Base-by-base conservation (phyloP, 92 coral and sea anemone species). In the Phenganax marumi region DNA sequence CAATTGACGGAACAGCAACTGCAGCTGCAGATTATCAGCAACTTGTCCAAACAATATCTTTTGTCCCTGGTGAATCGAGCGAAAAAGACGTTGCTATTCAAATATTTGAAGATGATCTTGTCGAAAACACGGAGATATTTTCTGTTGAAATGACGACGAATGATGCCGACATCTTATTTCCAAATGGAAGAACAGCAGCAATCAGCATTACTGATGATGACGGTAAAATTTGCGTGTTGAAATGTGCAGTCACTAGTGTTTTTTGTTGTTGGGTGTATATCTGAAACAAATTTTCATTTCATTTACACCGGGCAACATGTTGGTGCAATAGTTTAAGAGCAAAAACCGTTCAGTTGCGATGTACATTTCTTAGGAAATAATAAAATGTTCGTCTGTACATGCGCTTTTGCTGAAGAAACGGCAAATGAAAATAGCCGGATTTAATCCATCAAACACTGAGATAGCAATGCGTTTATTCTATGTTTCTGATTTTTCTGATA, bases 151-250 rank as follows among this genome's bases (percentile, higher is more conserved):
- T 76, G 17, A 54, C 81, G 26, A 24, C 81, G 19, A 76, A n/a
- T 19, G 81, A 76, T 76, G 17, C 68, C 5, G 64, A 76, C 39
- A 57, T 76, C 25, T 0, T 56, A n/a, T 76, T 76, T 76, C 51
- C 81, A 24, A 76, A 76, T 76, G 81, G 81, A 55, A 76, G 17
- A 14, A 58, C 51, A 21, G 81, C 81, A 10, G 0, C 25, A n/a
- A 55, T 76, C 50, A 26, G 19, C n/a, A 76, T 76, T 12, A 14
- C 6, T 43, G 81, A 76, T 43, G 81, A 76, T 76, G 81, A 76
- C 52, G 25, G 81, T 76, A 76, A 54, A 68, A n/a, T 51, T 16
- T n/a, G 21, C 10, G 22, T 63, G 4, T 63, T 56, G 63, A 56
- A 56, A 56, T 3, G 1, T 56, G 21, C 63, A 56, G 21, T 19